Base-by-base conservation (phyloP, 2,888 invertebrate genomes). In the Tortrix viridana region DNA sequence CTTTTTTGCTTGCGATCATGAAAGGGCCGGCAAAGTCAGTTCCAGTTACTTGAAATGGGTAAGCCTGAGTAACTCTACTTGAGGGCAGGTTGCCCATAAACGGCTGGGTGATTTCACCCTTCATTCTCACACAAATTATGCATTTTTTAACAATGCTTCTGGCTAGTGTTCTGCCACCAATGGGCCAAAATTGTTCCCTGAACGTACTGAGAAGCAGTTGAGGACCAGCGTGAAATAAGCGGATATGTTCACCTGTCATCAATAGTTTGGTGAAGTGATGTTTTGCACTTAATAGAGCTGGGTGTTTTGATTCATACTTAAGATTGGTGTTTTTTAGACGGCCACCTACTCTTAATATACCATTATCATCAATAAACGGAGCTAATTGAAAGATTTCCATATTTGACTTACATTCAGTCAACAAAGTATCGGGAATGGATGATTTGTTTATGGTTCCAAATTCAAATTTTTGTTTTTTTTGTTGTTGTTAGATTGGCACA, bases 11-110 rank as follows among this genome's bases (percentile, higher is more conserved):
- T 3, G 53, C 23, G 19, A 71, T 68, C 18, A 63, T 23, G 41
- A 69, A 66, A 1, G 69, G 69, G 1, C 69, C 71, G 6, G 67
- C 67, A 46, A 69, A 66, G 52, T 71, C 69, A 7, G 49, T 54
- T 14, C 68, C 69, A 23, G 23, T 18, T 0, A 50, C 23, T 46
- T 70, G 60, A 47, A 71, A 71, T 1, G 66, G 61, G 54, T 32
- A 67, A 12, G 7, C 16, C n/a, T 37, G 56, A 5, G 48, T 49
- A 3, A 66, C 56, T 7, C 69, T 48, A 32, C 7, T 16, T n/a
- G 20, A 7, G 9, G 69, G 69, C 23, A 69, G 41, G 19, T 69
- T 46, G 32, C 69, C 68, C 68, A 68, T 65, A 18, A 66, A 32
- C 0, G 67, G 69, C 4, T 62, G 6, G 2, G 61, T 32, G 1